Conservation (phyloP, 2,888 invertebrate genomes). For the Taphrorychus bicolor region DNA sequence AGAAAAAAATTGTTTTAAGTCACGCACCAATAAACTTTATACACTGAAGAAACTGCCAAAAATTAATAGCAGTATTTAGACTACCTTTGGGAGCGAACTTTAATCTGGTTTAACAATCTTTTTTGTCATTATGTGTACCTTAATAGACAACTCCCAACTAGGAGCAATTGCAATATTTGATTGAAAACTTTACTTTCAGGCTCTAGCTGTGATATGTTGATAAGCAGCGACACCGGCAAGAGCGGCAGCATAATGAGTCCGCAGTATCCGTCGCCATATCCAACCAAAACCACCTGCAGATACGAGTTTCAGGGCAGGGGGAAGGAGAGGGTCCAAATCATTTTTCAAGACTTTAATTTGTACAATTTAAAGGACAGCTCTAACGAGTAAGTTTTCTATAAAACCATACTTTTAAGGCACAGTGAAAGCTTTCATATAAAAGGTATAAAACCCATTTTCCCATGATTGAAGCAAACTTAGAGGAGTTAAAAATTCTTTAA, state of each 20-base stretch:
- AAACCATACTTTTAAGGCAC: constrained; percentile 4
- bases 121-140: too few species aligned
- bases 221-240: constrained; percentile 80
- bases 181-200: constrained; percentile 65
- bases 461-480: background rate
- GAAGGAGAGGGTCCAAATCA: constrained; percentile 84
- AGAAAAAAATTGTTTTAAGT: too few species aligned
- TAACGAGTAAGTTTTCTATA: constrained; percentile 66
- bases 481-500: too few species aligned
- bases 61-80: too few species aligned
- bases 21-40: too few species aligned
- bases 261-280: constrained; percentile 84
- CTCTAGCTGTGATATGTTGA: constrained; percentile 78
- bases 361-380: constrained; percentile 69
- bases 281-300: constrained; percentile 80
- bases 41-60: too few species aligned
- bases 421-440: too few species aligned
- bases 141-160: too few species aligned
- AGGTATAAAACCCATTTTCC: too few species aligned
- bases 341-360: constrained; percentile 85
- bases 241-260: constrained; percentile 87
- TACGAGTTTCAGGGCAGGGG: constrained; percentile 90
- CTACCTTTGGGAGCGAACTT: too few species aligned
- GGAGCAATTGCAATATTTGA: background rate
- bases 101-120: background rate